Evolutionary conservation across 2,113 vertebrate genomes (phyloP).

Genomic region (Tiliqua scincoides): DNA sequence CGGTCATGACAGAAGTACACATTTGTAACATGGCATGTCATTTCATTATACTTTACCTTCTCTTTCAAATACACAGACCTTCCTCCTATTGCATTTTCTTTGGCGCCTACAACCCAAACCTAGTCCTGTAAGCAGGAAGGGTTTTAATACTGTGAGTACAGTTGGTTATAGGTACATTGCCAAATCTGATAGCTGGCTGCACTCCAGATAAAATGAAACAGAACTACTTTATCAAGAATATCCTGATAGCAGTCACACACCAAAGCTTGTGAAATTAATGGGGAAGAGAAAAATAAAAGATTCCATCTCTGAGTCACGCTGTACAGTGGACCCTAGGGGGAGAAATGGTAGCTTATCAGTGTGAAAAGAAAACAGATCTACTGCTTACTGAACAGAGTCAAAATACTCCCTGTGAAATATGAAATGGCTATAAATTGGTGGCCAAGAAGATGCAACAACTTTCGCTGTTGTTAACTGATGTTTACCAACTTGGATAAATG

Average conservation of each 20-base stretch:
- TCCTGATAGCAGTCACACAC: background rate
- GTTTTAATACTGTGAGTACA: background rate
- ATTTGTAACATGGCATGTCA: background rate
- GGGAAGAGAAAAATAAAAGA: conserved; percentile 15
- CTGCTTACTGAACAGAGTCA: background rate
- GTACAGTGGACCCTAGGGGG: background rate
- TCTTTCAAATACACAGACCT: too few species aligned
- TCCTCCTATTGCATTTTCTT: background rate
- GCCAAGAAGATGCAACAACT: background rate
- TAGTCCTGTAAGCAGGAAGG: background rate
- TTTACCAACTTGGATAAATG: conserved; percentile 22
- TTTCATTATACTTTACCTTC: background rate
- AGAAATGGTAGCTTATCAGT: conserved; percentile 25
- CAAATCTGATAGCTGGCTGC: conserved; percentile 2
- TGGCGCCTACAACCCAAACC: background rate
- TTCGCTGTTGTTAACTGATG: conserved; percentile 1
- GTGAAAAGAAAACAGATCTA: conserved; percentile 23
- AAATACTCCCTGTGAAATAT: conserved; percentile 10
- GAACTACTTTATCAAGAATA: conserved; percentile 13
- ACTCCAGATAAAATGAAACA: conserved; percentile 19
- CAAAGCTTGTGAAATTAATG: conserved; percentile 18
- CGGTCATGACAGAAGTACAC: background rate
- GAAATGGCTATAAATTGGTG: background rate
- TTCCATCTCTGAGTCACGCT: conserved; percentile 17
- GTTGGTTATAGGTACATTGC: background rate